Conservation (phyloP, 2,113 vertebrate genomes). For the Cryptomyrus ogoouensis region DNA sequence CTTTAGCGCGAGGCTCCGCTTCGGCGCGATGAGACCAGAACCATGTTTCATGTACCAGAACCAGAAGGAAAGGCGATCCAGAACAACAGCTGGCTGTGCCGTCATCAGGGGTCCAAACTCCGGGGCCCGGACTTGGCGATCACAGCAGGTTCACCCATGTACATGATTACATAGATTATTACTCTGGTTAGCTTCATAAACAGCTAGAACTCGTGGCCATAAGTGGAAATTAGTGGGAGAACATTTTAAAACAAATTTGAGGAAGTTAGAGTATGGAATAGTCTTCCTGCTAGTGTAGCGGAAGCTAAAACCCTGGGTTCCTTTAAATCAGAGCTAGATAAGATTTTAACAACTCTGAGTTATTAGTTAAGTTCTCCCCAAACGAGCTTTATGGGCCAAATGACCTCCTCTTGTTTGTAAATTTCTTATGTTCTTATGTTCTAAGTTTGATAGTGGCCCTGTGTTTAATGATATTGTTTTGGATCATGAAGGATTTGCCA, state of each 20-base stretch:
- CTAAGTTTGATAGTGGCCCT: not conserved
- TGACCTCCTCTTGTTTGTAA: too few species aligned
- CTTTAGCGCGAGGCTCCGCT: not conserved
- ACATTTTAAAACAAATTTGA: too few species aligned
- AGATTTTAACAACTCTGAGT: too few species aligned
- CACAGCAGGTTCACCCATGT: not conserved
- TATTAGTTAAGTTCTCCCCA: too few species aligned
- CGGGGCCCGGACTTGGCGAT: not conserved
- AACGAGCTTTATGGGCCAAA: too few species aligned
- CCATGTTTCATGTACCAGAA: slow-evolving; percentile 23
- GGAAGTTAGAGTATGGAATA: too few species aligned
- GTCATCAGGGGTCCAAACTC: slow-evolving; percentile 4
- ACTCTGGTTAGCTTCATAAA: not conserved
- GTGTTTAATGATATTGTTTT: not conserved
- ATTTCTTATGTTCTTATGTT: too few species aligned
- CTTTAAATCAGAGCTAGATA: too few species aligned
- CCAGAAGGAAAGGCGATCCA: not conserved
- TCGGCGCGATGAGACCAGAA: not conserved
- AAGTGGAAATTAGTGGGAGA: too few species aligned
- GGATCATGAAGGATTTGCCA: not conserved
- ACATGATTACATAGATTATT: not conserved
- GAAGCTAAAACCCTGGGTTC: too few species aligned
- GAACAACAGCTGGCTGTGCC: slow-evolving; percentile 24
- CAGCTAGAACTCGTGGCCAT: too few species aligned
- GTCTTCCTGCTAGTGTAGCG: too few species aligned